Percentiles rank a stretch among this genome's conserved stretches.
phyloP scores from a whole-genome alignment of 2,113 vertebrate species.

The Vulpes lagopus region DNA sequence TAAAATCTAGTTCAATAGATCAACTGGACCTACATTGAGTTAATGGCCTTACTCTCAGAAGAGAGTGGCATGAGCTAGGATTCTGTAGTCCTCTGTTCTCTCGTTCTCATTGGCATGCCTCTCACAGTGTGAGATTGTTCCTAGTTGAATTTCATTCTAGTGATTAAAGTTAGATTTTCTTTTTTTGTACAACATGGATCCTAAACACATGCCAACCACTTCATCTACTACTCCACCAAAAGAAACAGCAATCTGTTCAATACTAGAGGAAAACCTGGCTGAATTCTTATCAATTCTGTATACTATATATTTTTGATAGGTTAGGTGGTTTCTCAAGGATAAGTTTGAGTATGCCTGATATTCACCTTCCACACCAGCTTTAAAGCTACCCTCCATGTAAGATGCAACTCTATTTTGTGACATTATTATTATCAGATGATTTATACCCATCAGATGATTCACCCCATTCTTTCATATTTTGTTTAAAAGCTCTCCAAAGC shows the following conservation, averaged over 20 bases:
- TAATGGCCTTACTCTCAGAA: constrained; percentile 5
- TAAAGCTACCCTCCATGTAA: neutral
- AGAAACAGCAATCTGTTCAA: constrained; percentile 50
- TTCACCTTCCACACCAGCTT: neutral
- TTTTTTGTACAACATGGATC: constrained; percentile 33
- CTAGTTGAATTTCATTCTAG: constrained; percentile 30
- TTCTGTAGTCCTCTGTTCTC: neutral
- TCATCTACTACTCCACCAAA: neutral
- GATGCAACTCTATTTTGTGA: neutral
- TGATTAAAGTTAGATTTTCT: constrained; percentile 47
- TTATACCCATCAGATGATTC: neutral
- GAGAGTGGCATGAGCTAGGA: neutral
- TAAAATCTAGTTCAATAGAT: neutral
- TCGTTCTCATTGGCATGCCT: neutral
- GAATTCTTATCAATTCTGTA: constrained; percentile 9
- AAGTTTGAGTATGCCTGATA: constrained; percentile 8
- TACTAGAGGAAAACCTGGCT: neutral
- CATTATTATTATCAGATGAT: constrained; percentile 6
- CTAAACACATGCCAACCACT: constrained; percentile 16
- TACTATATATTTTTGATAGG: neutral
- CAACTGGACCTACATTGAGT: neutral
- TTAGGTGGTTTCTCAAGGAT: constrained; percentile 22
- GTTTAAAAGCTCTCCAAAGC: neutral
- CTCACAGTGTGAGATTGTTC: neutral
- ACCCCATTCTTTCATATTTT: neutral